Conservation (phyloP, 2,797 vertebrate genomes). For the Acanthopagrus latus region DNA sequence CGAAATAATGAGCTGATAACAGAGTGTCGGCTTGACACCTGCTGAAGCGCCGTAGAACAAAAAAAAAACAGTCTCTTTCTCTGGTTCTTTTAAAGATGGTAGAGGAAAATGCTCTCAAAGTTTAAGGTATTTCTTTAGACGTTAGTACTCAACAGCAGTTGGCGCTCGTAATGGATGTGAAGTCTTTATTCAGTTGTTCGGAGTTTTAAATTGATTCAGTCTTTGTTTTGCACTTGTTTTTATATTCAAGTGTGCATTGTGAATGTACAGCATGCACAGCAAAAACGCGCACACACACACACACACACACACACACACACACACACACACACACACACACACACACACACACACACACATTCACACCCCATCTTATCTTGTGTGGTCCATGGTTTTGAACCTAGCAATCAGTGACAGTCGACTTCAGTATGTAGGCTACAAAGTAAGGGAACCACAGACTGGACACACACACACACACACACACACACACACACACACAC, state of each 20-base stretch:
- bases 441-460: constrained; percentile 17
- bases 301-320: too few relatives aligned
- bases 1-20: constrained; percentile 77
- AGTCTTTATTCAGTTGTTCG: constrained; percentile 14
- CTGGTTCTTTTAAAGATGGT: constrained; percentile 27
- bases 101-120: background rate
- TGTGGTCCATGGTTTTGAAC: constrained; percentile 59
- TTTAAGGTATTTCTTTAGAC: constrained; percentile 20
- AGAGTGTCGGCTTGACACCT: constrained; percentile 53
- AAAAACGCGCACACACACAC: background rate
- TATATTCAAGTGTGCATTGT: background rate
- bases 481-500: constrained; percentile 23
- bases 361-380: constrained; percentile 41
- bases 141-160: constrained; percentile 4
- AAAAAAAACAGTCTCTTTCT: background rate
- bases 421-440: constrained; percentile 32
- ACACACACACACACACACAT: too few relatives aligned
- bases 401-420: constrained; percentile 45
- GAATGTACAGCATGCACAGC: background rate
- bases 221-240: constrained; percentile 24
- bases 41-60: constrained; percentile 38
- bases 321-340: constrained; percentile 3
- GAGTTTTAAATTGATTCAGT: constrained; percentile 5
- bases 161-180: background rate
- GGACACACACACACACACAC: constrained; percentile 21